Base-by-base conservation (phyloP, 2,888 invertebrate genomes). In the Noctua pronuba region DNA sequence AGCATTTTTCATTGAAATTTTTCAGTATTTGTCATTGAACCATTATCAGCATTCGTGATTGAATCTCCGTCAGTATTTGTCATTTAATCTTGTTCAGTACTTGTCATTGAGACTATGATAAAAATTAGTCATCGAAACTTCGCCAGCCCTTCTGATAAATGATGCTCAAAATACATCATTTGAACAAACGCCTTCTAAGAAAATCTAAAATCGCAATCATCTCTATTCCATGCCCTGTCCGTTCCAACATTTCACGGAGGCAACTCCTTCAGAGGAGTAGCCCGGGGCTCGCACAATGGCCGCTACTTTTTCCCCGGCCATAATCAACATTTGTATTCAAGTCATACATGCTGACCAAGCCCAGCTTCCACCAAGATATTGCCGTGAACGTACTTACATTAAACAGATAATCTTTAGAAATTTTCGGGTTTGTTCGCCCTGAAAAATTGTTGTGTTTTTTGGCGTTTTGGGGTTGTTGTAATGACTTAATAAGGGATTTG, bases 251-350 rank as follows among this genome's bases (percentile, higher is more conserved):
- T 90, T 88, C 90, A 88, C 89, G 89, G 88, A 86, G 92, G 92
- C 93, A 92, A 94, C 95, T 95, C 93, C 95, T 94, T 95, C 95
- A 95, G 95, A 90, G 92, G 92, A 92, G 91, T 89, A 60, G 94
- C 96, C 95, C 88, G 90, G 77, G 95, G 96, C 95, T 74, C 35
- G 86, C 88, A 95, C 95, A 95, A 95, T 94, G 92, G 91, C 92
- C 90, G 95, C 96, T 95, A 95, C 96, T 96, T 95, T 95, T 95
- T 96, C 95, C 94, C 91, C 86, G 31, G 90, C 92, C 93, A 94
- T 94, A 95, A 95, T 96, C 95, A 95, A 96, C 95, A 96, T 96
- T 96, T 95, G 96, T 96, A 96, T 96, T 95, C 96, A 81, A 84
- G 87, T 89, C 93, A 86, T 88, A 91, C 92, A 85, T 83, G 82